Base-by-base conservation (phyloP, 2,113 vertebrate species). In the Siniperca chuatsi region DNA sequence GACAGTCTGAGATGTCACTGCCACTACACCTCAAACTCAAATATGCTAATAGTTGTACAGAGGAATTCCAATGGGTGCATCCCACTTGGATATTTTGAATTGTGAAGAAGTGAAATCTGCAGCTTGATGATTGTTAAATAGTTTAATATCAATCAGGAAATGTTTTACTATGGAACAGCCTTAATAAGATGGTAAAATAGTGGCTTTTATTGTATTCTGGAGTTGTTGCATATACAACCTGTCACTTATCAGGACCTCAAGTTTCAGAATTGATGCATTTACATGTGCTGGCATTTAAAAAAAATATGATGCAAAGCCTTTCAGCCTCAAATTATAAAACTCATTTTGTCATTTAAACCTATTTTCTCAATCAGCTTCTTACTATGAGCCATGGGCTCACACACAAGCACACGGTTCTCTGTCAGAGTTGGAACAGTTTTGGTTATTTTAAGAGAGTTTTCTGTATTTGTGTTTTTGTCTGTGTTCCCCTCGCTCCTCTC, bases 1-100 rank as follows among this genome's bases (percentile, higher is more conserved):
- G 81, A 92, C 82, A 84, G 85, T 90, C 77, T 88, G 86, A 92
- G 84, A 85, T 94, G 93, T 93, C 93, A 94, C 82, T 89, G 92
- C 89, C 81, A 65, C 86, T 79, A 23, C 89, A 62, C 82, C 87
- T 93, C 93, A 93, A 93, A 92, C 84, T 92, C 88, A 90, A 88
- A 90, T 90, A 92, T 93, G 92, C 92, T 92, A 93, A 92, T 90
- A 62, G 79, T 42, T 76, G 80, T 60, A 83, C 78, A 78, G 67
- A 77, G 79, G 77, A 84, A 84, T 82, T 90, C 88, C 86, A 75
- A 44, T 64, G 81, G 85, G 79, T 67, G 74, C 55, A 62, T 77
- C 87, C 81, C 79, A 87, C 65, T 82, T 84, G 90, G 79, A 74
- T 87, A 54, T 87, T 84, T 87, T 72, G 72, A 80, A 71, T 80